phyloP scores from a whole-genome alignment of 2,113 vertebrate genomes.

The Marmota monax region DNA sequence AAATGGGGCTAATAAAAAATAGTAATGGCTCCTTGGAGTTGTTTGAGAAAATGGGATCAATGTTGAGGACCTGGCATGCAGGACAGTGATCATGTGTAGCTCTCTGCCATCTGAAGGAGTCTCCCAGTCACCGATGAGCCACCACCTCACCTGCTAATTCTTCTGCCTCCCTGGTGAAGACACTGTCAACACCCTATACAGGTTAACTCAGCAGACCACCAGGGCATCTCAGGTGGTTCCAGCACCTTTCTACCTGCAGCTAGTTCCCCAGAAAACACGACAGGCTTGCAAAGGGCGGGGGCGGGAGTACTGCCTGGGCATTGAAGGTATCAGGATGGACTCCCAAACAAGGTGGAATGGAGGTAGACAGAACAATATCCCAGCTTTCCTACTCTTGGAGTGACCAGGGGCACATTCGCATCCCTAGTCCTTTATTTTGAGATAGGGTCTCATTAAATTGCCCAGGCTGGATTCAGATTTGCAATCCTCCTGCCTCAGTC shows the following conservation, averaged over 20 bases:
- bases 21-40: not conserved
- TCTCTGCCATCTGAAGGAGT: not conserved
- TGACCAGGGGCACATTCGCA: not conserved
- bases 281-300: not conserved
- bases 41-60: not conserved
- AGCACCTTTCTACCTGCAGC: not conserved
- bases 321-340: not conserved
- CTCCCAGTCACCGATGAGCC: not conserved
- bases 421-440: too few species aligned
- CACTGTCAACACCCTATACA: accelerated
- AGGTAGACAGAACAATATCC: not conserved
- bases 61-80: not conserved
- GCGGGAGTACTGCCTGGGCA: not conserved
- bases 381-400: not conserved
- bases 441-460: too few species aligned
- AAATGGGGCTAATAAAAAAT: not conserved
- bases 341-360: not conserved
- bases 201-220: not conserved
- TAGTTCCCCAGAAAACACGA: not conserved
- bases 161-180: not conserved
- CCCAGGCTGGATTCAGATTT: too few species aligned
- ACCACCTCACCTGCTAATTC: not conserved
- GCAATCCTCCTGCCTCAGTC: too few species aligned
- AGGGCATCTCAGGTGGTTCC: not conserved
- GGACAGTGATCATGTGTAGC: not conserved